Evolutionary conservation across 2,113 vertebrate genomes (phyloP).

Genomic region (Myotis davidii): DNA sequence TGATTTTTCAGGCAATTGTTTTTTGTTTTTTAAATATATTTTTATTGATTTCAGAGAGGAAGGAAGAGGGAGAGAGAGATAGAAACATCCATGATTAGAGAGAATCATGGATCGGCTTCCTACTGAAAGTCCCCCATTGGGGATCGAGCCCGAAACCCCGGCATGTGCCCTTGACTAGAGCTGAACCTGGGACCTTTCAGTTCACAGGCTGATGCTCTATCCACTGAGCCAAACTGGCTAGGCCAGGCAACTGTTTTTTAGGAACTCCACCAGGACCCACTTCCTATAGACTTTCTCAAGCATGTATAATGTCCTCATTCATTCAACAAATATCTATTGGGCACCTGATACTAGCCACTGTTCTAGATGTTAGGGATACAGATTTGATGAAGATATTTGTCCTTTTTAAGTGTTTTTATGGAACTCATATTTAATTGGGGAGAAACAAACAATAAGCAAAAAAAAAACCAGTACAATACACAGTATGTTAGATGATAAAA

Average conservation of each 20-base stretch:
- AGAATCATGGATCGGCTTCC: too few species aligned
- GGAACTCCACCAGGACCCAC: neutral
- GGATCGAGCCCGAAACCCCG: too few species aligned
- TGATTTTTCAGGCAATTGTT: neutral
- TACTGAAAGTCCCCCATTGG: too few species aligned
- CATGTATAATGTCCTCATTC: neutral
- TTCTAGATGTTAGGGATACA: neutral
- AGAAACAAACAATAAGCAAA: neutral
- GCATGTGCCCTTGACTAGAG: too few species aligned
- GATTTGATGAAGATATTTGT: neutral
- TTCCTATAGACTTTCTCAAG: slow-evolving; percentile 34
- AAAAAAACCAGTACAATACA: neutral
- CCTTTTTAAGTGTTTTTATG: neutral
- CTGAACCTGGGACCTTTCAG: too few species aligned
- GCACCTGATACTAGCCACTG: neutral
- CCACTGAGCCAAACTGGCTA: too few species aligned
- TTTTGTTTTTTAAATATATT: neutral
- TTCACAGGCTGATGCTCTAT: too few species aligned
- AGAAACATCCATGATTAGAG: too few species aligned
- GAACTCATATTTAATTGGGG: neutral
- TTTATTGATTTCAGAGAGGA: too few species aligned
- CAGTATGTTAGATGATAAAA: slow-evolving; percentile 14
- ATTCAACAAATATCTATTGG: neutral
- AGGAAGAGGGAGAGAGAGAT: too few species aligned
- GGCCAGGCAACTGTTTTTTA: neutral